A percentile compares a stretch with the other conserved stretches of the same genome.
Conservation (phyloP, 2,888 invertebrate species). For the Sinopyrophorus schimmeli region DNA sequence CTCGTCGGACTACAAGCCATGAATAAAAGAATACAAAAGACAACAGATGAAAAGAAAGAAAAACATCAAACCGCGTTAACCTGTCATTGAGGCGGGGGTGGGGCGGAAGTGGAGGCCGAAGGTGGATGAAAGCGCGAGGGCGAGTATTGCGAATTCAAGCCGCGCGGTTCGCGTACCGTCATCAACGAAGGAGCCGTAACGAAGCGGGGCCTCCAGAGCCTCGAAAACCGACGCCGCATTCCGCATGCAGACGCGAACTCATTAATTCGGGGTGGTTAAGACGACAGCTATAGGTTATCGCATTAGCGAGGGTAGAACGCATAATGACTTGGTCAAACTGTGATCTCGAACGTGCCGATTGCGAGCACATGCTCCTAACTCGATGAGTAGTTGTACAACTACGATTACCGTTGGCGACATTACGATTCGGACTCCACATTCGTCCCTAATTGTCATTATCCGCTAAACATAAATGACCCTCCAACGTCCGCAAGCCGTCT, state of each 20-base stretch:
- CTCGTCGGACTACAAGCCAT: conserved; percentile 19
- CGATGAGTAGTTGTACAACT: conserved; percentile 26
- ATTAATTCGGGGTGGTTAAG: conserved; percentile 45
- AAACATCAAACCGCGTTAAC: conserved; percentile 23
- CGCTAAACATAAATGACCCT: conserved; percentile 28
- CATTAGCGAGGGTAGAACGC: conserved; percentile 33
- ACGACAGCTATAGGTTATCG: conserved; percentile 37
- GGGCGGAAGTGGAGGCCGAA: too few species aligned
- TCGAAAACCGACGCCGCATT: conserved; percentile 27
- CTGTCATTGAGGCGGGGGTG: conserved; percentile 19
- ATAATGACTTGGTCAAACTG: conserved; percentile 45
- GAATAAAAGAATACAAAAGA: conserved; percentile 34
- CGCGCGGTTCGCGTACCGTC: conserved; percentile 38
- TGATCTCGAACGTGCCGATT: conserved; percentile 43
- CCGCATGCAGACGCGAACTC: conserved; percentile 42
- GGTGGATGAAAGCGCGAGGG: conserved; percentile 1
- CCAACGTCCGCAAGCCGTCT: conserved; percentile 23
- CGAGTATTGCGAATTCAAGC: conserved; percentile 41
- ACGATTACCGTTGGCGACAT: conserved; percentile 28
- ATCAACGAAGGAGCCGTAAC: conserved; percentile 44
- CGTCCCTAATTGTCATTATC: conserved; percentile 29
- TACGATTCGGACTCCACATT: conserved; percentile 27
- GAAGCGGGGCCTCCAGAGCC: conserved; percentile 30
- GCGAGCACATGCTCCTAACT: conserved; percentile 32
- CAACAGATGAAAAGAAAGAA: conserved; percentile 29